Conservation (phyloP, 1,140 invertebrate genomes). For the Philotrypesis tridentata region DNA sequence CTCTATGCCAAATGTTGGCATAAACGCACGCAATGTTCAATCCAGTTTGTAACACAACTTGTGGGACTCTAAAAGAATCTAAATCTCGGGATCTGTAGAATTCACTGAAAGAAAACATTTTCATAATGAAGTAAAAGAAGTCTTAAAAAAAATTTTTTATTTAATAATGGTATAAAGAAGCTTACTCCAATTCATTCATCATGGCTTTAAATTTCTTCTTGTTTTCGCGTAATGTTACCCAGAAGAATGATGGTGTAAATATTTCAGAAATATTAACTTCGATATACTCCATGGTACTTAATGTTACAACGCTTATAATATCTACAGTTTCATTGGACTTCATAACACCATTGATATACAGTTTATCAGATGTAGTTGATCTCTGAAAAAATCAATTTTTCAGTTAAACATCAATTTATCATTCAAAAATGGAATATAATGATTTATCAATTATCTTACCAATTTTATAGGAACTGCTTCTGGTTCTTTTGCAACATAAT, state of each 20-base stretch:
- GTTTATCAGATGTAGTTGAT: slow-evolving; percentile 32
- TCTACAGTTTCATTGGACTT: slow-evolving; percentile 59
- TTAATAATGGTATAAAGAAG: slow-evolving; percentile 5
- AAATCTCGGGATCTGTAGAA: slow-evolving; percentile 58
- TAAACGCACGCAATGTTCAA: slow-evolving; percentile 66
- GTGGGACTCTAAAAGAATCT: slow-evolving; percentile 58
- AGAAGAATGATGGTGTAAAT: slow-evolving; percentile 68
- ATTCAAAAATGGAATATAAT: slow-evolving; percentile 19
- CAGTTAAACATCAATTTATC: slow-evolving; percentile 19
- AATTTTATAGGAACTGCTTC: slow-evolving; percentile 56
- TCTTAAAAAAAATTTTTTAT: slow-evolving; percentile 5
- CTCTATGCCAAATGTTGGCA: slow-evolving; percentile 65
- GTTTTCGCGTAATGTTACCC: slow-evolving; percentile 61
- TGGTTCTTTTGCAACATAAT: slow-evolving; percentile 35
- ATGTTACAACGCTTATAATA: slow-evolving; percentile 54
- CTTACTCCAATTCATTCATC: slow-evolving; percentile 64
- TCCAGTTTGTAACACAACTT: slow-evolving; percentile 60
- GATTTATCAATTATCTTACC: slow-evolving; percentile 49
- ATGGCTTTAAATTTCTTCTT: slow-evolving; percentile 51
- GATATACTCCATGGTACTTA: slow-evolving; percentile 42
- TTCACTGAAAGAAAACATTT: slow-evolving; percentile 54
- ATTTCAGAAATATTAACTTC: slow-evolving; percentile 59
- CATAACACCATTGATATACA: slow-evolving; percentile 60
- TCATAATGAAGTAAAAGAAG: slow-evolving; percentile 24
- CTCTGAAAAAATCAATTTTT: slow-evolving; percentile 54